Evolutionary conservation across 2,113 vertebrate genomes (phyloP).

Genomic region (Vireo altiloquus): DNA sequence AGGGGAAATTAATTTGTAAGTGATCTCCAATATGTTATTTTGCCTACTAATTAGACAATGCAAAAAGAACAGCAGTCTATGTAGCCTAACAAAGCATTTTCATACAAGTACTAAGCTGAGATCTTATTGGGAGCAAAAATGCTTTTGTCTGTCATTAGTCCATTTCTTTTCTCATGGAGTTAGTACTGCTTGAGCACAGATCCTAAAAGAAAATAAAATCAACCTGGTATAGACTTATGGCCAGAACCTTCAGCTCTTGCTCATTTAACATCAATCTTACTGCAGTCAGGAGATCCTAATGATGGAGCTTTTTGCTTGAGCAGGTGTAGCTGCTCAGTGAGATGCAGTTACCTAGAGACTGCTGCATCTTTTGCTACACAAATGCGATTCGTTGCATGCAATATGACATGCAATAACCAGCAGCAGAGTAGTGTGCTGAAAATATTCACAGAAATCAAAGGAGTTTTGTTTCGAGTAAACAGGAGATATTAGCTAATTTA

Average conservation of each 20-base stretch:
- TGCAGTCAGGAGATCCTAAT: not conserved
- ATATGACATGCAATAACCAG: not conserved
- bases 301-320: not conserved
- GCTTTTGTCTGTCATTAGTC: not conserved
- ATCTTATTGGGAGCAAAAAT: not conserved
- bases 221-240: not conserved
- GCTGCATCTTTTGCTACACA: not conserved
- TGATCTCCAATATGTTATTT: not conserved
- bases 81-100: not conserved
- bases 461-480: not conserved
- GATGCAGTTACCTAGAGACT: not conserved
- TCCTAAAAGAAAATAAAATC: not conserved
- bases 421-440: not conserved
- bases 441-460: not conserved
- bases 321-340: not conserved
- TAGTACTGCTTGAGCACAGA: not conserved
- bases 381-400: not conserved
- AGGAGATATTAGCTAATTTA: not conserved
- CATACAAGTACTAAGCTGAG: not conserved
- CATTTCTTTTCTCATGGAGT: not conserved
- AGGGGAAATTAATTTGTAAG: not conserved
- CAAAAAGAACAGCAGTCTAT: not conserved
- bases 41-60: not conserved
- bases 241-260: not conserved
- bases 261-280: not conserved